phyloP scores from a whole-genome alignment of 1,140 invertebrate species.

The Phthorimaea operculella region DNA sequence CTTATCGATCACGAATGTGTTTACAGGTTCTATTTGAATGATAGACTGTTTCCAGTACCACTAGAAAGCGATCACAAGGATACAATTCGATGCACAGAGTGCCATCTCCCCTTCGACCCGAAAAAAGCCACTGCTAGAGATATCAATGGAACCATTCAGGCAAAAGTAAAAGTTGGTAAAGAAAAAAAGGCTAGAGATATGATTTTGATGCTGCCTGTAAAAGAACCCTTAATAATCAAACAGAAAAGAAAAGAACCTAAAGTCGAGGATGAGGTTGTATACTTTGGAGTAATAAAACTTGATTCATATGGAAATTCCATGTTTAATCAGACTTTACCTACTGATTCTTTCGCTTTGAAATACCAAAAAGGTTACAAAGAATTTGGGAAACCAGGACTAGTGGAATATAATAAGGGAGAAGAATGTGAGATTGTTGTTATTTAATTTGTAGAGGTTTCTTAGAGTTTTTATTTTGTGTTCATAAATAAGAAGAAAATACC shows the following conservation, averaged over 20 bases:
- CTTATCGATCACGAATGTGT: slow-evolving; percentile 44
- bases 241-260: slow-evolving; percentile 35
- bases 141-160: slow-evolving; percentile 49
- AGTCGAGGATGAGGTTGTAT: slow-evolving; percentile 28
- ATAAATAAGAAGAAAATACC: too few relatives aligned
- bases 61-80: slow-evolving; percentile 40
- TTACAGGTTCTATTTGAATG: slow-evolving; percentile 58
- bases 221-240: slow-evolving; percentile 45
- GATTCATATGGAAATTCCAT: slow-evolving; percentile 37
- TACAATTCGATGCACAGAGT: slow-evolving; percentile 46
- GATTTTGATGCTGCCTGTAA: slow-evolving; percentile 44
- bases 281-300: slow-evolving; percentile 53
- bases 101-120: slow-evolving; percentile 32
- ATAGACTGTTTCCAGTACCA: slow-evolving; percentile 50
- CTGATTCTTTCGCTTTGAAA: slow-evolving; percentile 48
- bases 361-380: slow-evolving; percentile 55
- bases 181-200: slow-evolving; percentile 40
- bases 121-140: slow-evolving; percentile 11
- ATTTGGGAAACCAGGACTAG: slow-evolving; percentile 16
- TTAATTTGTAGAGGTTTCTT: not conserved
- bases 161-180: slow-evolving; percentile 46
- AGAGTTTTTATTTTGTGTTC: slow-evolving; percentile 9
- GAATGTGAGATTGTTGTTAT: slow-evolving; percentile 31
- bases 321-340: slow-evolving; percentile 35
- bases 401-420: slow-evolving; percentile 30